phyloP scores from a whole-genome alignment of 2,113 vertebrate genomes.

The Apus apus region DNA sequence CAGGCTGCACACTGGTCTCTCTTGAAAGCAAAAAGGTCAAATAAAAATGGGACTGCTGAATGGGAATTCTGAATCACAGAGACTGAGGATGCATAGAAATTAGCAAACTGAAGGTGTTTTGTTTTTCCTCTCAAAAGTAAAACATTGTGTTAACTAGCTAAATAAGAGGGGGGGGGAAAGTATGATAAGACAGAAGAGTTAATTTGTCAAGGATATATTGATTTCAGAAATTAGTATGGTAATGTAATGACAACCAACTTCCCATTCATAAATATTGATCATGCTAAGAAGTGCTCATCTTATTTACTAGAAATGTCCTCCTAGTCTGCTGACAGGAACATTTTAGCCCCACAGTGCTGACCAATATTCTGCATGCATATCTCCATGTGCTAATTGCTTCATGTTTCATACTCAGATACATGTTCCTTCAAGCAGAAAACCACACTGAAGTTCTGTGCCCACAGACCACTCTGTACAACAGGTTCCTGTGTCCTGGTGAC shows the following conservation, averaged over 20 bases:
- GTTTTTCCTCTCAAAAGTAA: background rate
- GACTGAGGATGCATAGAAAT: background rate
- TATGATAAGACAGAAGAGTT: background rate
- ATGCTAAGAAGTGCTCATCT: background rate
- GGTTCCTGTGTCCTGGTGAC: background rate
- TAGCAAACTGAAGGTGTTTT: background rate
- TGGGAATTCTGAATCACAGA: background rate
- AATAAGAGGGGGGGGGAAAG: too few species aligned
- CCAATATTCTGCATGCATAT: background rate
- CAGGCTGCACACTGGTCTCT: background rate
- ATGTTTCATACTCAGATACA: background rate
- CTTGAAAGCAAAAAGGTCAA: background rate
- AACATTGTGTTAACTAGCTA: background rate
- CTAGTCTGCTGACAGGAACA: background rate
- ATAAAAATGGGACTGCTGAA: background rate
- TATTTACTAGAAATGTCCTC: background rate
- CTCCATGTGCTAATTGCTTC: background rate
- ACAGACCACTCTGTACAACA: rapidly evolving
- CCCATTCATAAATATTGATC: background rate
- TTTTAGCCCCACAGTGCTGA: background rate
- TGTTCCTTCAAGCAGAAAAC: background rate
- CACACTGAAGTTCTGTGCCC: background rate
- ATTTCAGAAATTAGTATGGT: background rate
- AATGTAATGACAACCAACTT: background rate
- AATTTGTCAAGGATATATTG: background rate